Conservation (phyloP, 2,888 invertebrate genomes). For the Pharmacophagus antenor region DNA sequence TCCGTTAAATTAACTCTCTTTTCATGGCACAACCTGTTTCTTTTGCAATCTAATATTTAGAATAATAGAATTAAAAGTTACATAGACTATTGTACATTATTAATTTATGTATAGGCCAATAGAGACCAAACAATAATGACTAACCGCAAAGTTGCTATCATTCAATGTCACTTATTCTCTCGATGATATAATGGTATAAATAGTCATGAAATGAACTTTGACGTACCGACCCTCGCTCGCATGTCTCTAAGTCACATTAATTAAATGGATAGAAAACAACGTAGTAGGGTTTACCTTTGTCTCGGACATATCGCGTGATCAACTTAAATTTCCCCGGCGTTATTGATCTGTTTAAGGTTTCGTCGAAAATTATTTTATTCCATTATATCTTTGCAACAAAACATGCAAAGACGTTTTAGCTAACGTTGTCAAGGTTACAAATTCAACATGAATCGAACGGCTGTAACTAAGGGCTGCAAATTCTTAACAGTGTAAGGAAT, state of each 20-base stretch:
- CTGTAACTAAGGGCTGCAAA: conserved; percentile 21
- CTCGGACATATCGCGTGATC: conserved; percentile 73
- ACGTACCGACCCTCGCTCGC: conserved; percentile 48
- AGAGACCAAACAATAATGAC: not conserved
- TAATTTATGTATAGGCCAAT: not conserved
- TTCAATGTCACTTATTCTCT: conserved; percentile 24
- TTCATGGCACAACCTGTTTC: not conserved
- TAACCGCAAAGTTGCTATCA: conserved; percentile 6
- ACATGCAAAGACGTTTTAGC: conserved; percentile 56
- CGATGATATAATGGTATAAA: conserved; percentile 28
- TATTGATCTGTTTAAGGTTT: conserved; percentile 71
- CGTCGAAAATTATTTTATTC: conserved; percentile 70
- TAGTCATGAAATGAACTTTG: conserved; percentile 35
- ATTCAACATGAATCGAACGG: conserved; percentile 55
- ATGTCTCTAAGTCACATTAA: conserved; percentile 65
- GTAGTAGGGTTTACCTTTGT: conserved; percentile 58
- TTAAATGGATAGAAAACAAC: conserved; percentile 59
- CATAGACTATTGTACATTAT: not conserved
- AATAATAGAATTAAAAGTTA: not conserved
- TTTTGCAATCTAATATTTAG: too few species aligned
- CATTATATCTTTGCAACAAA: conserved; percentile 60
- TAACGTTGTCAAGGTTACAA: conserved; percentile 55
- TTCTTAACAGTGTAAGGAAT: conserved; percentile 21
- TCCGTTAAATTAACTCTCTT: not conserved
- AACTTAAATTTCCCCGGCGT: conserved; percentile 60